Evolutionary conservation across 2,797 vertebrate species (phyloP), one percentile per base, ranked within the genome.

Genomic region (Discoglossus pictus): DNA sequence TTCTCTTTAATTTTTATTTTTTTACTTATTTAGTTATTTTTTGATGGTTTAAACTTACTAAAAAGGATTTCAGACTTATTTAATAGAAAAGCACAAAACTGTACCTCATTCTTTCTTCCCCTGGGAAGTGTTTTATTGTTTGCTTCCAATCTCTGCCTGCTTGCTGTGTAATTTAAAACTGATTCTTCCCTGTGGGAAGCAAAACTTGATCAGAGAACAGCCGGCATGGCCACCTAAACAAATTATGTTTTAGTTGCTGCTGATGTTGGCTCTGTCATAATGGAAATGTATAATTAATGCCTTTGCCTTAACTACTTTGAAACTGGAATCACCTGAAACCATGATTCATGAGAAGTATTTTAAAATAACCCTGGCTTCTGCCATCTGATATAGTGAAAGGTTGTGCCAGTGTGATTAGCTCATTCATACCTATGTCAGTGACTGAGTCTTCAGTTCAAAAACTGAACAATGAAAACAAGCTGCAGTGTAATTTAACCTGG

Each of bases 281-380:
- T 83, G 75, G 78, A 86, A 86, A 86, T 83, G 74, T 73, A 82
- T 82, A 86, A 88, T 88, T 86, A 86, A 88, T 84, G 74, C 43
- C 38, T 78, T 81, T 76, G 63, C 72, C 84, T 82, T 76, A 74
- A 79, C 56, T 76, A 66, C 78, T 83, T 83, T 82, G 67, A 76
- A 86, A 88, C 76, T 68, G 77, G 53, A 84, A 67, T 60, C 73
- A 69, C 39, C 68, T 81, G 80, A 84, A 82, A 77, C 62, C 60
- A 71, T 63, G 72, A 78, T 78, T 83, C 63, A 78, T 76, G 74
- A 72, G 25, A 36, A 56, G 46, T n/a, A 55, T 46, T 71, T 64
- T 36, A 58, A 52, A 59, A 63, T 43, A 52, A 50, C 36, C 38
- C 18, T n/a, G 42, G 38, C 53, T 52, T 59, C 38, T 65, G 46